A percentile compares a stretch with the other conserved stretches of the same genome.
Conservation (phyloP, 2,888 invertebrate genomes). For the Galerucella calmariensis region DNA sequence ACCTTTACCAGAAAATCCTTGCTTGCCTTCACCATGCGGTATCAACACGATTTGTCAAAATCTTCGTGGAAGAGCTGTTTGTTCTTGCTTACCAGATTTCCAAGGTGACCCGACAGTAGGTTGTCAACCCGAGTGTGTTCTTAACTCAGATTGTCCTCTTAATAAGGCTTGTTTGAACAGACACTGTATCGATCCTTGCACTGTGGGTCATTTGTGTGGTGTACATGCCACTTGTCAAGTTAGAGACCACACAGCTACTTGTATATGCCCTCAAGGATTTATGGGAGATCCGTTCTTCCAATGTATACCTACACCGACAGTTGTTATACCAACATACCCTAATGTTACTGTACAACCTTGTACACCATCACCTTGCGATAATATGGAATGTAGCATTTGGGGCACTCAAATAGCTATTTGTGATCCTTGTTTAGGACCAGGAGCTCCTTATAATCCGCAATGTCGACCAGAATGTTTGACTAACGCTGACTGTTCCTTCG, state of each 20-base stretch:
- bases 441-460: conserved; percentile 75
- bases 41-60: conserved; percentile 82
- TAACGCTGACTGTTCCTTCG: conserved; percentile 82
- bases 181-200: conserved; percentile 80
- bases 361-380: conserved; percentile 81
- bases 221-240: conserved; percentile 83
- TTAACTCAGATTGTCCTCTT: conserved; percentile 82
- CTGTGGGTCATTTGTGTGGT: conserved; percentile 77
- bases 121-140: conserved; percentile 82
- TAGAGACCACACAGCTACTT: conserved; percentile 84
- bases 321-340: conserved; percentile 59
- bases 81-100: conserved; percentile 81
- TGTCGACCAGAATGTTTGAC: conserved; percentile 87
- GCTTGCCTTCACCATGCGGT: conserved; percentile 81
- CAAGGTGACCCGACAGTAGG: conserved; percentile 82
- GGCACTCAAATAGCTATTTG: conserved; percentile 83
- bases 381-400: conserved; percentile 76
- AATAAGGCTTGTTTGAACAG: conserved; percentile 81
- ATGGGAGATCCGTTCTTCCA: conserved; percentile 84
- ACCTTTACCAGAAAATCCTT: conserved; percentile 72
- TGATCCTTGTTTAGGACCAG: conserved; percentile 78
- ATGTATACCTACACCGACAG: conserved; percentile 69
- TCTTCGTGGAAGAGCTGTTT: conserved; percentile 76
- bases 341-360: conserved; percentile 73
- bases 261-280: conserved; percentile 80